Conservation (phyloP, 2,888 invertebrate genomes). For the Drosophila kokeensis region DNA sequence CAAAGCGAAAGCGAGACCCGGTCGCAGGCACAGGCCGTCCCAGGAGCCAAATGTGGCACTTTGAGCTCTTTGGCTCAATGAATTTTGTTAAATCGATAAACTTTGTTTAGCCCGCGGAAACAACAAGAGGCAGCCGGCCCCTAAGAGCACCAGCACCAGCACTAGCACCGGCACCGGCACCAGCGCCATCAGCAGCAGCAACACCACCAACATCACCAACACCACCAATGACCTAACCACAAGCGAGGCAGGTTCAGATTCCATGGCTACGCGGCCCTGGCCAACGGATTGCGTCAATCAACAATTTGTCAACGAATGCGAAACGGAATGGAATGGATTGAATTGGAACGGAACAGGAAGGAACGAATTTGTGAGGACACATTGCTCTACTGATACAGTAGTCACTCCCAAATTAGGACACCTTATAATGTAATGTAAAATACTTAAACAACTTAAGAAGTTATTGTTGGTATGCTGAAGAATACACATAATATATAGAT, state of each 20-base stretch:
- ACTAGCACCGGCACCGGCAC: not conserved
- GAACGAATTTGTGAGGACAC: not conserved
- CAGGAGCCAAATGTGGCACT: slow-evolving; percentile 76
- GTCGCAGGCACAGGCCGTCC: slow-evolving; percentile 37
- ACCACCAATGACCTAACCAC: slow-evolving; percentile 50
- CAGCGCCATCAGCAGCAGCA: slow-evolving; percentile 20
- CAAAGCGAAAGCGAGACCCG: slow-evolving; percentile 13
- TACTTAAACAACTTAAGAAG: no score
- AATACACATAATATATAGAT: not conserved
- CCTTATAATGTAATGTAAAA: no score
- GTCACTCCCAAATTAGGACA: not conserved
- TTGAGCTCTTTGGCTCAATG: slow-evolving; percentile 63
- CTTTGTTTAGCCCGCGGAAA: slow-evolving; percentile 80
- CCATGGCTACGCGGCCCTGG: slow-evolving; percentile 73
- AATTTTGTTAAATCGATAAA: slow-evolving; percentile 81
- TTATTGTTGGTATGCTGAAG: no score
- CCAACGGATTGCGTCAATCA: slow-evolving; percentile 79
- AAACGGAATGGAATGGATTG: slow-evolving; percentile 28
- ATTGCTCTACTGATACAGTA: slow-evolving; percentile 4
- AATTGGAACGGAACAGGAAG: slow-evolving; percentile 12
- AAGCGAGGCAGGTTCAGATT: slow-evolving; percentile 45
- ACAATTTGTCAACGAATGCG: slow-evolving; percentile 72
- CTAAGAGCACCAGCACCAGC: slow-evolving; percentile 48
- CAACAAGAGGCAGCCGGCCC: slow-evolving; percentile 73
- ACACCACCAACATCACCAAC: slow-evolving; percentile 17